These are phyloP conservation scores for Spermophilus dauricus DNA, from an alignment of 2,113 vertebrate species.

Conservation along the genomic window DNA sequence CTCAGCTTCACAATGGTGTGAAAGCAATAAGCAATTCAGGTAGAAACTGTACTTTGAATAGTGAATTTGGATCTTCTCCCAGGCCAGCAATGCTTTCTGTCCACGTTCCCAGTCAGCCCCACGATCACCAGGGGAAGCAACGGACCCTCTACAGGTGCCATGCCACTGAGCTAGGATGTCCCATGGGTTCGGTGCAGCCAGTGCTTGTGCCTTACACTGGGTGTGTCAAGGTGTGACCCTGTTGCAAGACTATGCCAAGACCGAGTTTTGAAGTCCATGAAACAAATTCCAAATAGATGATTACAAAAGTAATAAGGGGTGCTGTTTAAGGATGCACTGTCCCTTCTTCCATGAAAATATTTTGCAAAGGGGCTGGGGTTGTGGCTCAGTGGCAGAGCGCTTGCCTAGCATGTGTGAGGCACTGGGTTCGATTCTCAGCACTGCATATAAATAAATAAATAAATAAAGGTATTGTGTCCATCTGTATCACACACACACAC, in stretches of 20 bases:
- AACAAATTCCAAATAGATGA: not conserved
- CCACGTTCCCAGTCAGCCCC: not conserved
- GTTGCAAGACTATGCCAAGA: not conserved
- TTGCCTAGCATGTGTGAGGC: too few species aligned
- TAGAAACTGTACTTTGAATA: not conserved
- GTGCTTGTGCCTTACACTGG: not conserved
- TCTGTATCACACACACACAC: too few species aligned
- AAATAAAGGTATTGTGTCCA: too few species aligned
- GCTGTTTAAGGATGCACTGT: not conserved
- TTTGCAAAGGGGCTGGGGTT: not conserved
- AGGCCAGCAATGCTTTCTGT: too few species aligned
- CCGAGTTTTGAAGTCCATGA: not conserved
- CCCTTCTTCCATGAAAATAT: not conserved
- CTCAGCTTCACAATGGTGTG: not conserved
- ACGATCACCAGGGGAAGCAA: not conserved
- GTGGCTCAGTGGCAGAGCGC: too few species aligned
- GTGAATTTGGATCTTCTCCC: not conserved
- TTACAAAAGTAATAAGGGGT: not conserved
- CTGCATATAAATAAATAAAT: too few species aligned
- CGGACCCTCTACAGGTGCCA: not conserved
- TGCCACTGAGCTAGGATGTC: not conserved
- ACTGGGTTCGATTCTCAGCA: too few species aligned
- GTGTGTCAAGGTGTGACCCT: not conserved
- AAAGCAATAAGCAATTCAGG: not conserved
- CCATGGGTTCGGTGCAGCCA: not conserved